Percentiles rank a stretch among this genome's conserved stretches.
Conservation (phyloP, 2,113 vertebrate genomes). For the Rhynchopsitta pachyrhyncha region DNA sequence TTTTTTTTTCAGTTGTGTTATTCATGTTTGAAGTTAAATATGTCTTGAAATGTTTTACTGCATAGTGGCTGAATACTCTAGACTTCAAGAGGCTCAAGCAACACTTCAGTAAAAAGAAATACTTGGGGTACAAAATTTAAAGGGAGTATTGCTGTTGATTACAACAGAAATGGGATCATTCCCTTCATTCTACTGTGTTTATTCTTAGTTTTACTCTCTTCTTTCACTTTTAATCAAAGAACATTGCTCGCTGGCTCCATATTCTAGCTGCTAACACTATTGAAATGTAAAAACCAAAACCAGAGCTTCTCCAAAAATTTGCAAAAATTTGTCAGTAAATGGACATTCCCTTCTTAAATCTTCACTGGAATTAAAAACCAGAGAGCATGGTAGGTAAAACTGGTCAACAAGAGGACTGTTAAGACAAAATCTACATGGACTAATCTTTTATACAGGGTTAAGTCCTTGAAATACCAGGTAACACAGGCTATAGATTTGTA, state of each 20-base stretch:
- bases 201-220: background rate
- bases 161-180: background rate
- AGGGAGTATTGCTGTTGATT: background rate
- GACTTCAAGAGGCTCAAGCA: background rate
- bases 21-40: background rate
- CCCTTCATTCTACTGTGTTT: background rate
- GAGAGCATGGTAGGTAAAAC: background rate
- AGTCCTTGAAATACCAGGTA: background rate
- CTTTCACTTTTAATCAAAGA: background rate
- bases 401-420: background rate
- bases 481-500: background rate
- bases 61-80: background rate
- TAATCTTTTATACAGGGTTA: background rate
- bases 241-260: background rate
- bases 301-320: background rate
- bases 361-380: background rate
- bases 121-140: background rate
- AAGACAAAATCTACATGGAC: background rate
- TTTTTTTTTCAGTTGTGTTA: background rate
- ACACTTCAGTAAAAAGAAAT: background rate
- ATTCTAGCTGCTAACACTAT: background rate
- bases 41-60: background rate
- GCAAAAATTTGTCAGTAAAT: background rate
- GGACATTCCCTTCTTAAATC: background rate
- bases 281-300: background rate